A percentile compares a stretch with the other conserved stretches of the same genome.
Evolutionary conservation across 2,113 vertebrate species (phyloP).

Genomic region (Ammodytes dubius): DNA sequence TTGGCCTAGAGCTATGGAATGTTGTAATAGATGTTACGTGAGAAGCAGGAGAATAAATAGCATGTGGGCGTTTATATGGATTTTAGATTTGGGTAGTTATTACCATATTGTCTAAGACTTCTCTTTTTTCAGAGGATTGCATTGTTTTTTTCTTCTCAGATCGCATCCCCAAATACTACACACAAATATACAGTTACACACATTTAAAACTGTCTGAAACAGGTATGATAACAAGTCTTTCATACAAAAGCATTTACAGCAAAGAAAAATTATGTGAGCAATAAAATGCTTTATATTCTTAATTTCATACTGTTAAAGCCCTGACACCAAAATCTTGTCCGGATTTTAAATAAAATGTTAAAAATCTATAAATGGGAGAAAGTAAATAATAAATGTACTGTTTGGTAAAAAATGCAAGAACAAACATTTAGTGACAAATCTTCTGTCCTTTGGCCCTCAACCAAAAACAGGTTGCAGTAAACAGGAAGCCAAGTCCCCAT

Average conservation of each 20-base stretch:
- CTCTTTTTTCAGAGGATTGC: constrained; percentile 38
- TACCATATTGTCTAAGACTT: constrained; percentile 64
- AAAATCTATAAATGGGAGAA: not conserved
- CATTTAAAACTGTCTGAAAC: not conserved
- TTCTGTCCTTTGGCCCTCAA: not conserved
- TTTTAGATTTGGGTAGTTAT: constrained; percentile 64
- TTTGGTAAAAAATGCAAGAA: not conserved
- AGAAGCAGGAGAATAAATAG: constrained; percentile 68
- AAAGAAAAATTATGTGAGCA: not conserved
- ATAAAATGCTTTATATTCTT: constrained; percentile 1
- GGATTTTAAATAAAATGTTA: not conserved
- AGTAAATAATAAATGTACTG: not conserved
- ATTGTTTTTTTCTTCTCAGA: constrained; percentile 60
- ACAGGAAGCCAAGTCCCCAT: not conserved
- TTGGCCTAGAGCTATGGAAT: constrained; percentile 73
- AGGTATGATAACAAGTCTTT: constrained; percentile 7
- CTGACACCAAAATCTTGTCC: not conserved
- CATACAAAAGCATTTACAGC: not conserved
- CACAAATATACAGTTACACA: constrained; percentile 16
- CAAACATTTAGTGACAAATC: not conserved
- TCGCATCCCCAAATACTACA: constrained; percentile 33
- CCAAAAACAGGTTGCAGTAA: not conserved
- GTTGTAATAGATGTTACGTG: constrained; percentile 73
- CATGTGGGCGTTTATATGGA: constrained; percentile 66
- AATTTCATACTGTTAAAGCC: constrained; percentile 16